Base-by-base conservation (phyloP, 2,888 invertebrate species). In the Standfussiana lucernea region DNA sequence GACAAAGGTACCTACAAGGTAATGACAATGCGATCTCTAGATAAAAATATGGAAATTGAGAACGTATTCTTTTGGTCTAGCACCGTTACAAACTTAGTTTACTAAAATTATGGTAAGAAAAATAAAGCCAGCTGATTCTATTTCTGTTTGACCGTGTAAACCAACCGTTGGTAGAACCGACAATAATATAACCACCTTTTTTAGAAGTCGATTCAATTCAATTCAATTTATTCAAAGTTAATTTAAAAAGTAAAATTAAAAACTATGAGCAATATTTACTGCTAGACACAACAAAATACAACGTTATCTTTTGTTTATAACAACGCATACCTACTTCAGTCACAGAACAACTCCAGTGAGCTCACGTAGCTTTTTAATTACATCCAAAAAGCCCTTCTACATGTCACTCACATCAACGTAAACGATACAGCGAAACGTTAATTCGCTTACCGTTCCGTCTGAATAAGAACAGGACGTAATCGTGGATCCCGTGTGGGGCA, bases 401-500 rank as follows among this genome's bases (percentile, higher is more conserved):
- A 82, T 83, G 82, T 85, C 78, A 85, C 78, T 85, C 85, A 77
- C 76, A 73, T 82, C 78, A 62, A 71, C 76, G 70, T 73, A 77
- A 82, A 75, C 75, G 77, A 67, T 82, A 82, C 82, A 82, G 85
- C 64, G 72, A 75, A 73, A 85, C 78, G 75, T 78, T 84, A 84
- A 84, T 86, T 84, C 86, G 76, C 72, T 84, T 84, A 84, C 75
- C 72, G 77, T 85, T 77, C 79, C 73, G 53, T 82, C 83, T 74
- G 79, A 83, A 84, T 72, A 85, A 81, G 85, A 69, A 82, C 83
- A 77, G 86, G 59, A 86, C 79, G 84, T 94, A 94, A 95, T 94
- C 94, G 91, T 85, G 90, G 94, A 95, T 95, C 95, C 94, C 95
- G 92, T 93, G 93, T 93, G 95, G 95, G 95, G 96, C 93, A 92